A percentile compares a stretch with the other conserved stretches of the same genome.
These are phyloP conservation scores for Epirrhoe alternata DNA, from an alignment of 2,888 invertebrate genomes.

Conservation along the genomic window DNA sequence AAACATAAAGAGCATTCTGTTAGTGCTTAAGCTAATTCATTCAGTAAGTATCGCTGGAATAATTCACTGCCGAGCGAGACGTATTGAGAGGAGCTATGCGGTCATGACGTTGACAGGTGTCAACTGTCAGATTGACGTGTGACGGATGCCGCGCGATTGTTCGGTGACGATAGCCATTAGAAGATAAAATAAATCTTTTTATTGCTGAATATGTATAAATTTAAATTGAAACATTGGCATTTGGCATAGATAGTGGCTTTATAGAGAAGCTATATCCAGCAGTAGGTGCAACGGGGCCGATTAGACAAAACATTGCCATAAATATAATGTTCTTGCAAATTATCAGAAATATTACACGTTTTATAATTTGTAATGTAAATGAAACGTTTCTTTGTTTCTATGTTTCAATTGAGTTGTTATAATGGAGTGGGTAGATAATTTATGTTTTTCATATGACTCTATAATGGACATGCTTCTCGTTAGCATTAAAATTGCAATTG, in stretches of 20 bases:
- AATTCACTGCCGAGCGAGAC: slow-evolving; percentile 25
- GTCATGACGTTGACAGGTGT: slow-evolving; percentile 38
- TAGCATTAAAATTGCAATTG: slow-evolving; percentile 12
- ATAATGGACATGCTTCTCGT: slow-evolving; percentile 11
- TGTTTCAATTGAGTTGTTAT: slow-evolving; percentile 25
- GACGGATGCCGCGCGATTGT: slow-evolving; percentile 34
- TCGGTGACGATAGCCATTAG: slow-evolving; percentile 11
- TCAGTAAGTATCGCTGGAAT: slow-evolving; percentile 33
- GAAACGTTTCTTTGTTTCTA: slow-evolving; percentile 16
- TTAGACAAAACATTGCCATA: neutral
- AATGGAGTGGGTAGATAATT: slow-evolving; percentile 26
- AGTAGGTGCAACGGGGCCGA: no score
- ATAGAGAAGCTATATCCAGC: no score
- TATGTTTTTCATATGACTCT: slow-evolving; percentile 28
- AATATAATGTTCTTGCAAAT: neutral
- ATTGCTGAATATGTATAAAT: slow-evolving; percentile 12
- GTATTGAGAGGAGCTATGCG: slow-evolving; percentile 35
- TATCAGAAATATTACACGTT: neutral
- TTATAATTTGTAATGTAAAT: slow-evolving; percentile 1
- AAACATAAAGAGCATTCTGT: slow-evolving; percentile 36
- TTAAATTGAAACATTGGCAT: neutral
- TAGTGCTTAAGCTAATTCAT: slow-evolving; percentile 41
- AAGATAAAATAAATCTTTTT: slow-evolving; percentile 17
- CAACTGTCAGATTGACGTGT: slow-evolving; percentile 44
- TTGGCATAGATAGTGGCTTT: no score